Conservation (phyloP, 2,888 invertebrate species). For the Nemoura dubitans region DNA sequence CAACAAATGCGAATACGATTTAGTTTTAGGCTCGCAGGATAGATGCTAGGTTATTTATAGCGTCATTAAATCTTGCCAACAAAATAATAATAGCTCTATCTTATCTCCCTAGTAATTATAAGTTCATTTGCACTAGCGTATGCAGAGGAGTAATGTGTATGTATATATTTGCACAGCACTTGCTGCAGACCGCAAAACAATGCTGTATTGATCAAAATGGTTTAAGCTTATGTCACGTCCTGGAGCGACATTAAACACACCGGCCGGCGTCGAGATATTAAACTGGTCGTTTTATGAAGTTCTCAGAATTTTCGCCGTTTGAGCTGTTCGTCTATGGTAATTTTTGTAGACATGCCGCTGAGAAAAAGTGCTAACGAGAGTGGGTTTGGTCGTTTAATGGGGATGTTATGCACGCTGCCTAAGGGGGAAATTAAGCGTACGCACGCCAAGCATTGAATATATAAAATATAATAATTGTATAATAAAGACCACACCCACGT, state of each 20-base stretch:
- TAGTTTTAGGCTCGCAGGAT: slow-evolving; percentile 21
- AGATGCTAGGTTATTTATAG: slow-evolving; percentile 26
- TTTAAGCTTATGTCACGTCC: background rate
- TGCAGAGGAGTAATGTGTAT: background rate
- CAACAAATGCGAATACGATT: slow-evolving; percentile 37
- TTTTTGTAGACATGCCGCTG: background rate
- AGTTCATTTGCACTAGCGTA: slow-evolving; percentile 29
- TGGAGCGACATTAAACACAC: background rate
- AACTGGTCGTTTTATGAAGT: background rate
- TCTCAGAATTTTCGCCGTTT: background rate
- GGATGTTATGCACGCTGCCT: background rate
- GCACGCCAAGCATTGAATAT: too few relatives aligned
- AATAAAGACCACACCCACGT: too few relatives aligned
- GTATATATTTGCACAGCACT: background rate
- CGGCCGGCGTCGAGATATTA: background rate
- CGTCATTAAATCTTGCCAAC: slow-evolving; percentile 32
- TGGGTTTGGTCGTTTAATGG: background rate
- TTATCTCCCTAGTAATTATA: slow-evolving; percentile 37
- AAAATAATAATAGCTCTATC: slow-evolving; percentile 31
- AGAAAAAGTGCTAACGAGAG: background rate
- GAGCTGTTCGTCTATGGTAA: background rate
- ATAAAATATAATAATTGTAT: too few relatives aligned
- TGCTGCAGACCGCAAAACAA: background rate
- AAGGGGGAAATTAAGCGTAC: too few relatives aligned
- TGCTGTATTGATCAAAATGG: background rate